Evolutionary conservation across 2,797 vertebrate species (phyloP).

Genomic region (Apogon hyalosoma): DNA sequence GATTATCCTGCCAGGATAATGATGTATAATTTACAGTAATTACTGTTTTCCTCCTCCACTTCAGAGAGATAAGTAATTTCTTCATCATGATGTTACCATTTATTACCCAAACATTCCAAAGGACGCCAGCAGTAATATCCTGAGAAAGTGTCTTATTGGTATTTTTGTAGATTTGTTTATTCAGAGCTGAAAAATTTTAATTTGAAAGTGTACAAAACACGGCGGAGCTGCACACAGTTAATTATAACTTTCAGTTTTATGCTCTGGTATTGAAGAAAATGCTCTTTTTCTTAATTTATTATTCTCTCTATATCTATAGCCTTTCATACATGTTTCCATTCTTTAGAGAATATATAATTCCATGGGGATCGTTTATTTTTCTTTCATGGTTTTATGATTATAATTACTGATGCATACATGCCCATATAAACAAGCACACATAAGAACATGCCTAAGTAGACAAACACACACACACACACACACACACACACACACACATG

Average conservation of each 20-base stretch:
- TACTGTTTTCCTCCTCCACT: constrained; percentile 33
- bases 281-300: not conserved
- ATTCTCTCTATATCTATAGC: not conserved
- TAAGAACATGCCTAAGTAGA: not conserved
- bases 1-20: constrained; percentile 57
- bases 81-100: constrained; percentile 25
- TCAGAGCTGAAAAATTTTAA: not conserved
- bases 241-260: constrained; percentile 22
- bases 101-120: constrained; percentile 25
- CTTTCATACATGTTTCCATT: not conserved
- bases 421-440: not conserved
- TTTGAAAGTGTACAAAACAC: constrained; percentile 5
- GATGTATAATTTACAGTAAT: constrained; percentile 61
- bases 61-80: constrained; percentile 20
- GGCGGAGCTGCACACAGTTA: not conserved
- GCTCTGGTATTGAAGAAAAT: not conserved
- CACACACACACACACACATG: not conserved
- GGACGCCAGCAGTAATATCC: constrained; percentile 2
- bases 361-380: constrained; percentile 16
- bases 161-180: constrained; percentile 24
- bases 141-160: not conserved
- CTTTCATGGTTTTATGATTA: constrained; percentile 15
- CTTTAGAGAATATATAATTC: not conserved
- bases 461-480: not conserved
- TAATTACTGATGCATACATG: constrained; percentile 34